Percentiles rank a stretch among this genome's conserved stretches.
These are phyloP conservation scores for Parnassius mnemosyne DNA, from an alignment of 2,888 invertebrate genomes.

Conservation along the genomic window DNA sequence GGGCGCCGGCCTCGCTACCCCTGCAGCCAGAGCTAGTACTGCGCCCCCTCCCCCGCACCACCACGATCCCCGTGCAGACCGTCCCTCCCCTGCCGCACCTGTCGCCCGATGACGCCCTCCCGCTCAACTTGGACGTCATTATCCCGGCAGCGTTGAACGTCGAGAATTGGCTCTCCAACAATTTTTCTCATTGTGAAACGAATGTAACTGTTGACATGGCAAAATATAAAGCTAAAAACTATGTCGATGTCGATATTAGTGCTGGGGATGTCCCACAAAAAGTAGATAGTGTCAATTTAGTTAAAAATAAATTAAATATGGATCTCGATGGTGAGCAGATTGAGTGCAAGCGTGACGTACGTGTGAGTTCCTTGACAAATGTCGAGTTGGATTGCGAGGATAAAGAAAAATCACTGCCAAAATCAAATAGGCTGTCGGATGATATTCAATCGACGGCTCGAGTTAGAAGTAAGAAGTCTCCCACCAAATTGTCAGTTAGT, in stretches of 20 bases:
- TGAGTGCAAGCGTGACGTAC: constrained; percentile 37
- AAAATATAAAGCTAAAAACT: neutral
- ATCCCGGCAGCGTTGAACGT: constrained; percentile 41
- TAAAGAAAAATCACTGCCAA: constrained; percentile 57
- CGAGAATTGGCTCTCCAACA: constrained; percentile 33
- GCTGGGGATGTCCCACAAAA: constrained; percentile 5
- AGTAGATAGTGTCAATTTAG: constrained; percentile 39
- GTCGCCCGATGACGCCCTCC: constrained; percentile 34
- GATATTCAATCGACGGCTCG: constrained; percentile 60
- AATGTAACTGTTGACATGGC: neutral
- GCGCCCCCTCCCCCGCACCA: constrained; percentile 55
- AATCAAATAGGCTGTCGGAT: constrained; percentile 49
- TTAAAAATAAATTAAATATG: constrained; percentile 37
- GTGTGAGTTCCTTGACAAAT: constrained; percentile 41
- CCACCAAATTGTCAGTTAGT: constrained; percentile 62
- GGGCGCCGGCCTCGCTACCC: constrained; percentile 56
- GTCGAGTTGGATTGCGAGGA: constrained; percentile 44
- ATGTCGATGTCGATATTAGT: neutral
- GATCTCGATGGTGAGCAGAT: constrained; percentile 42
- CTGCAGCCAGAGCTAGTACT: constrained; percentile 46
- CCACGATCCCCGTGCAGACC: constrained; percentile 63
- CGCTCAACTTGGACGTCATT: constrained; percentile 43
- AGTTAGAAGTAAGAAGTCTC: constrained; percentile 60
- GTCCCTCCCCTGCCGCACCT: constrained; percentile 30
- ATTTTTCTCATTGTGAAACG: constrained; percentile 6